These are phyloP conservation scores for Zapus hudsonius DNA, from an alignment of 2,113 vertebrate genomes.

Conservation along the genomic window DNA sequence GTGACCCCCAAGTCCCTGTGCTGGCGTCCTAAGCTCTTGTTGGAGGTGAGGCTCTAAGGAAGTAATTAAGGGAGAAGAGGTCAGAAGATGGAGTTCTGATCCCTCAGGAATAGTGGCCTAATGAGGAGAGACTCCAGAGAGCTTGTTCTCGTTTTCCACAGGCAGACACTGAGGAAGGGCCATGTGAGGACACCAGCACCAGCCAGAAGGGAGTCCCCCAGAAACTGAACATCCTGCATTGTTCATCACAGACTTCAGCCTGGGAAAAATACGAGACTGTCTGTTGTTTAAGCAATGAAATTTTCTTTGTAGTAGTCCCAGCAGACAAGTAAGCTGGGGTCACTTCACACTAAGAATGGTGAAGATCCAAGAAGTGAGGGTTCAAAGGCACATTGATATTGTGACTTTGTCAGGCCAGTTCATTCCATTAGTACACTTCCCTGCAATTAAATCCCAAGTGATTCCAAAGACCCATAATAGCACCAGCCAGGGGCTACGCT, in stretches of 20 bases:
- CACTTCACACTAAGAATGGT: neutral
- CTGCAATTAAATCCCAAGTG: constrained; percentile 20
- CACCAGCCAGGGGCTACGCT: neutral
- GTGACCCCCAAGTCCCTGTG: neutral
- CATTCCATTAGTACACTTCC: neutral
- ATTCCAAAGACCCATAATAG: constrained; percentile 1
- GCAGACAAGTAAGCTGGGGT: neutral
- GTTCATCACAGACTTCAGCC: neutral
- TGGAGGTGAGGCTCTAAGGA: neutral
- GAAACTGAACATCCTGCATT: neutral
- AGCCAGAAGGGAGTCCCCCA: neutral
- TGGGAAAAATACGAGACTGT: neutral
- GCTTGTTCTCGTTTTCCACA: neutral
- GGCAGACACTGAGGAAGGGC: neutral
- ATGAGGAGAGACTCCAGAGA: constrained; percentile 7
- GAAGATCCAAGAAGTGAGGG: neutral
- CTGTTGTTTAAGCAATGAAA: neutral
- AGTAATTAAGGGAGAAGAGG: neutral
- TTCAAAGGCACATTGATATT: neutral
- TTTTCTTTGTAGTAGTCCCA: neutral
- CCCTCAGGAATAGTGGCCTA: neutral
- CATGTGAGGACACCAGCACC: neutral
- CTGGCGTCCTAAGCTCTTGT: neutral
- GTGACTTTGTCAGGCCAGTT: neutral
- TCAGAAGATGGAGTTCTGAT: neutral